These are phyloP conservation scores for Hirudo medicinalis DNA, from an alignment of 1,140 invertebrate species.

Conservation along the genomic window DNA sequence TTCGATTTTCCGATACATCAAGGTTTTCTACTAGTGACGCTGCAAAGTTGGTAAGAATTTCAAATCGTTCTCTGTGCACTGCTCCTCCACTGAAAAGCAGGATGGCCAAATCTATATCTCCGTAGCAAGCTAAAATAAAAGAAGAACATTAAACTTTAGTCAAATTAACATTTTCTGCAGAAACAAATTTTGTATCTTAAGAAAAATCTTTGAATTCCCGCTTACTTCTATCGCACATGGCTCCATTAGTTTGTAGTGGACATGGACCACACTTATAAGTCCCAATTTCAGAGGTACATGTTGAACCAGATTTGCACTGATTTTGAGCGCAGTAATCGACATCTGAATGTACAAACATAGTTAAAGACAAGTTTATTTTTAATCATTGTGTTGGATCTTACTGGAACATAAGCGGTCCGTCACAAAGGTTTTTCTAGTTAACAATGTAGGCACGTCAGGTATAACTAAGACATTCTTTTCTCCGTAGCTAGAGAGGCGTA, in stretches of 20 bases:
- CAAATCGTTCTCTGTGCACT: slow-evolving; percentile 12
- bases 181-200: too few relatives aligned
- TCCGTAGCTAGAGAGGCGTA: not conserved
- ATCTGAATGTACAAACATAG: not conserved
- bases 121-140: slow-evolving; percentile 16
- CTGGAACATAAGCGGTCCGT: too few relatives aligned
- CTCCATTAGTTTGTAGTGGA: not conserved
- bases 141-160: not conserved
- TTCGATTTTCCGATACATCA: slow-evolving; percentile 1
- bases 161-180: not conserved
- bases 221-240: not conserved
- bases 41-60: slow-evolving; percentile 7
- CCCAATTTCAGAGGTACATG: not conserved
- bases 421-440: too few relatives aligned
- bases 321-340: slow-evolving; percentile 1
- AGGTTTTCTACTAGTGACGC: not conserved
- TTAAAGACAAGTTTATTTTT: not conserved
- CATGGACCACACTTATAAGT: not conserved
- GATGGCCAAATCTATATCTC: slow-evolving; percentile 18
- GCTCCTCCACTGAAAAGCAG: slow-evolving; percentile 12
- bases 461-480: not conserved
- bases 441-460: not conserved
- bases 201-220: not conserved
- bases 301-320: not conserved
- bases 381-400: not conserved